Percentiles rank a stretch among this genome's conserved stretches.
Evolutionary conservation across 92 coral and sea anemone species (phyloP).

Genomic region (Virgularia gustaviana): DNA sequence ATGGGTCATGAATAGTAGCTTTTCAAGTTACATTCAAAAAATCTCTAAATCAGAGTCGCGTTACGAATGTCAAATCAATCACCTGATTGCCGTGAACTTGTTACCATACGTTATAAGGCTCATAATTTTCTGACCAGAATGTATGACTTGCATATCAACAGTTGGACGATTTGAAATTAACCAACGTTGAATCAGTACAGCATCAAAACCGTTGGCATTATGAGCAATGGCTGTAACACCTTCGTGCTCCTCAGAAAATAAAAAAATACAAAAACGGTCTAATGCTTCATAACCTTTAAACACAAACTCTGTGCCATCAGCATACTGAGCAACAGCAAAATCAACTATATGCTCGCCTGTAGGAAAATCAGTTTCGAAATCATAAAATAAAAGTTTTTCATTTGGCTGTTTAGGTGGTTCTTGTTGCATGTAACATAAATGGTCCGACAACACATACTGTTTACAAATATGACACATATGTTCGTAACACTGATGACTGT

Average conservation of each 20-base stretch:
- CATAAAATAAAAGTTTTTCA: slow-evolving; percentile 5
- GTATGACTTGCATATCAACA: no score
- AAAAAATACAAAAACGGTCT: not conserved
- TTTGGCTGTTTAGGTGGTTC: slow-evolving; percentile 1
- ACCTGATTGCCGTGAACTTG: no score
- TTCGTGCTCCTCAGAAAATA: slow-evolving; percentile 9
- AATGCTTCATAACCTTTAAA: not conserved
- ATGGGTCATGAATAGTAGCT: no score
- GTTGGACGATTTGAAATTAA: no score
- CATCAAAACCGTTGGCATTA: slow-evolving; percentile 26
- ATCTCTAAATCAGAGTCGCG: no score
- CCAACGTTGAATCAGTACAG: not conserved
- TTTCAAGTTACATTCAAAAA: no score
- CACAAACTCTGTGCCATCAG: not conserved
- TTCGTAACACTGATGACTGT: slow-evolving; percentile 14
- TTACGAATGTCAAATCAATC: no score
- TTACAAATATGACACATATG: no score
- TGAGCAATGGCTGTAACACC: slow-evolving; percentile 36
- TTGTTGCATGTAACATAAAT: slow-evolving; percentile 2
- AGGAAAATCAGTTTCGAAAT: slow-evolving; percentile 13
- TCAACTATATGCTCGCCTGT: slow-evolving; percentile 26
- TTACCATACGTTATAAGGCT: slow-evolving; percentile 4
- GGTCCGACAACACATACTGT: slow-evolving; percentile 7
- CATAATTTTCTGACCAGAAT: not conserved
- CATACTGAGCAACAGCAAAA: slow-evolving; percentile 24